Conservation (phyloP, 2,888 invertebrate species). For the Drosophila borborema region DNA sequence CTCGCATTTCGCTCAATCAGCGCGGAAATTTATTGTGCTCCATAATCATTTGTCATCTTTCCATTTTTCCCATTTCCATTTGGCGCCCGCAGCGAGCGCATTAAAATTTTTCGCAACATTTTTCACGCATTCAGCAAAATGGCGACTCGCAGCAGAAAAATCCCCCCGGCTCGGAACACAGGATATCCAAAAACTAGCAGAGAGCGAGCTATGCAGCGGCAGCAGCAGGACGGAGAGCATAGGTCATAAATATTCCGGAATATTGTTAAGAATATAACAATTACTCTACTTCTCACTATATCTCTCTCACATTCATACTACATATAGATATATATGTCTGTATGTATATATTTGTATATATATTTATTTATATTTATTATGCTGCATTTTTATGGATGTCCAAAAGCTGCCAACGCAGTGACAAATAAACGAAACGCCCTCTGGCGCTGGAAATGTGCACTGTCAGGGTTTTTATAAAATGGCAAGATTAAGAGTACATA, state of each 20-base stretch:
- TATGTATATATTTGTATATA: conserved; percentile 2
- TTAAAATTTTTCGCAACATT: conserved; percentile 78
- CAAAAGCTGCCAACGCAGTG: conserved; percentile 46
- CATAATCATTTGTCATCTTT: conserved; percentile 80
- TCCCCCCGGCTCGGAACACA: conserved; percentile 20
- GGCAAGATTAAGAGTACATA: conserved; percentile 1
- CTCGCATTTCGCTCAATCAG: conserved; percentile 77
- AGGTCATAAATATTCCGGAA: conserved; percentile 75
- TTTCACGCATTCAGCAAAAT: conserved; percentile 78
- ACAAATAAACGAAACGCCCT: conserved; percentile 48
- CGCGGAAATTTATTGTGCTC: conserved; percentile 74
- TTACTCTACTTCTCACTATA: conserved; percentile 41
- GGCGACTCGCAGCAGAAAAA: conserved; percentile 50
- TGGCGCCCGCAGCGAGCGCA: conserved; percentile 71
- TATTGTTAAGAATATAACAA: conserved; percentile 80
- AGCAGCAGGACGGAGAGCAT: conserved; percentile 24
- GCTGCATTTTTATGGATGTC: conserved; percentile 56
- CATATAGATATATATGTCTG: conserved; percentile 9
- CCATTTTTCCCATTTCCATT: conserved; percentile 68
- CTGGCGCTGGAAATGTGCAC: conserved; percentile 22
- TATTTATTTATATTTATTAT: conserved; percentile 48
- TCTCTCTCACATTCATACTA: not conserved
- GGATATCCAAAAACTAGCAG: conserved; percentile 10
- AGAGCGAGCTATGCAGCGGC: not conserved
- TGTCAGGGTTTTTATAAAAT: not conserved